Evolutionary conservation across 2,113 vertebrate species (phyloP), one percentile per base, ranked within the genome.

Genomic region (Crotophaga sulcirostris): DNA sequence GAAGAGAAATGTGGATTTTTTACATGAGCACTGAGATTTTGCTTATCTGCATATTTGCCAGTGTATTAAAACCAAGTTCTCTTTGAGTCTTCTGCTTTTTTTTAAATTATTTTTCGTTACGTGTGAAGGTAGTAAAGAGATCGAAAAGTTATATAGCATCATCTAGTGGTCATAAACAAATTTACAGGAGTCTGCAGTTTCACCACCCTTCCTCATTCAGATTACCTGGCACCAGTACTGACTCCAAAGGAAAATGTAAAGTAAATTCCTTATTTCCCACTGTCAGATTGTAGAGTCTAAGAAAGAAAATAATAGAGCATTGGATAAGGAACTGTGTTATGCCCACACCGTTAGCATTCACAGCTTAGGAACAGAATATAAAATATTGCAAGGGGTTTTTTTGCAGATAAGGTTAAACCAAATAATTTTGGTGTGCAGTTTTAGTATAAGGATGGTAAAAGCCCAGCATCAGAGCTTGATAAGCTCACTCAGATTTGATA

Each of bases 151-250:
- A 29, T 7, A 51, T 36, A 87, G 94, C 93, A 70, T 28, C 95
- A 95, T 93, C 96, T 97, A 95, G 96, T 83, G 96, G 91, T 55
- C 58, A 10, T 20, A 16, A 7, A 45, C 9, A 87, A 82, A 90
- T 51, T 58, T 67, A 85, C 89, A 79, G n/a, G 11, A 76, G 11
- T 18, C 45, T 87, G 24, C 26, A 33, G 4, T 36, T 91, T 31
- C 36, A 38, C 13, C 29, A 26, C 8, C 9, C 28, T 42, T n/a
- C 7, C 1, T 73, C 23, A 3, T 6, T 59, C 44, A 51, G 16
- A 25, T 78, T 76, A 36, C 33, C 9, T 17, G 18, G 11, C 31
- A 36, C 5, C 5, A 11, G 11, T 14, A 25, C 51, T 62, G 31
- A 15, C 12, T 62, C 11, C 7, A 64, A 77, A 59, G 28, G 12